Evolutionary conservation across 2,113 vertebrate species (phyloP).

Genomic region (Otis tarda): DNA sequence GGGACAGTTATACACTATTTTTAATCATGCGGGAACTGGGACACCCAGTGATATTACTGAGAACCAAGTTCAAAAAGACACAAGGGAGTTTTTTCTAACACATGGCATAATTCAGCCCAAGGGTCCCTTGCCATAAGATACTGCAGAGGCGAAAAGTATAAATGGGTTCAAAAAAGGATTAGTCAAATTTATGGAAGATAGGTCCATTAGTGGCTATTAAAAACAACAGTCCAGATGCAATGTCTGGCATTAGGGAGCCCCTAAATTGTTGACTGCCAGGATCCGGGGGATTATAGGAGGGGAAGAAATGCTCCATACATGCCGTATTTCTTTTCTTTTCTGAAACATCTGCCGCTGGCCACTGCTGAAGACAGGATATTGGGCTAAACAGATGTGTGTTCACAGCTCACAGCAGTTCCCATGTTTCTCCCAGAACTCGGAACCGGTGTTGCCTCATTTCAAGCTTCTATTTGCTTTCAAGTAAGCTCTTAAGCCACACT

Average conservation of each 20-base stretch:
- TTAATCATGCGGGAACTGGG: neutral
- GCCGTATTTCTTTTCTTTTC: neutral
- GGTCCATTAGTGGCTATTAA: conserved; percentile 11
- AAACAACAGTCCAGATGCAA: conserved; percentile 4
- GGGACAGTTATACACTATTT: neutral
- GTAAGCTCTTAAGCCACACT: conserved; percentile 32
- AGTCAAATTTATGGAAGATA: conserved; percentile 38
- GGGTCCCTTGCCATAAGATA: neutral
- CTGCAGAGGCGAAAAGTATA: neutral
- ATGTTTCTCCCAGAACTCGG: neutral
- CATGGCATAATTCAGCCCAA: neutral
- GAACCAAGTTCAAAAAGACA: neutral
- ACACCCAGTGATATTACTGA: neutral
- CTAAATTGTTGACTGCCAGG: neutral
- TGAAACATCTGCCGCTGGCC: neutral
- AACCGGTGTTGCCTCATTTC: neutral
- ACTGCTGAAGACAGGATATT: neutral
- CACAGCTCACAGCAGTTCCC: neutral
- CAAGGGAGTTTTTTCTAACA: neutral
- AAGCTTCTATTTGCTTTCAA: conserved; percentile 50
- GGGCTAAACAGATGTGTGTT: conserved; percentile 7
- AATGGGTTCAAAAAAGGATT: conserved; percentile 3
- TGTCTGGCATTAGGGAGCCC: neutral
- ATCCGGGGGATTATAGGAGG: neutral
- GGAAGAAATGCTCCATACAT: neutral